Conservation (phyloP, 2,797 vertebrate species). For the Squalus acanthias region DNA sequence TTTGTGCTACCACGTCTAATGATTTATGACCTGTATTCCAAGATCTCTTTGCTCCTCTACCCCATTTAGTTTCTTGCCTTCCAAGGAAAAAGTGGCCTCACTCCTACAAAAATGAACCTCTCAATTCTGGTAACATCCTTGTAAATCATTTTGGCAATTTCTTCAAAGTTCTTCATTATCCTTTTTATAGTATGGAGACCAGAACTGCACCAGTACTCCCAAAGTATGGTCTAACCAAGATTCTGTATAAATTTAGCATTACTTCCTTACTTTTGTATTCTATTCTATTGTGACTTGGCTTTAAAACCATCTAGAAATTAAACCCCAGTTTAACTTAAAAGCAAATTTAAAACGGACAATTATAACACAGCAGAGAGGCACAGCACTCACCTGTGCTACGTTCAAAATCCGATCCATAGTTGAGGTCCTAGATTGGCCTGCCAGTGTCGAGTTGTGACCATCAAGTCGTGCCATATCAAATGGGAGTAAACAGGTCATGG, state of each 20-base stretch:
- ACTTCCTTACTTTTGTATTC: neutral
- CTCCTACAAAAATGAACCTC: neutral
- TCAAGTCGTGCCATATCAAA: constrained; percentile 90
- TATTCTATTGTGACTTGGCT: neutral
- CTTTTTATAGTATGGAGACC: neutral
- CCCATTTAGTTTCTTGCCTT: neutral
- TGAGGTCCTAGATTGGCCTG: constrained; percentile 55
- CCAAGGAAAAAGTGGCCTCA: neutral
- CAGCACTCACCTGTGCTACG: constrained; percentile 68
- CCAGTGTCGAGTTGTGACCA: constrained; percentile 58
- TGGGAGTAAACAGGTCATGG: constrained; percentile 89
- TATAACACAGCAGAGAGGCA: neutral
- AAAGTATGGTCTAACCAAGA: too few relatives aligned
- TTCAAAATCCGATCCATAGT: constrained; percentile 82
- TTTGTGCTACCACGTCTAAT: neutral
- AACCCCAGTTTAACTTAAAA: neutral
- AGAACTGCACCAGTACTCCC: neutral
- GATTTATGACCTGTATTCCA: neutral
- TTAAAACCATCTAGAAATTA: neutral
- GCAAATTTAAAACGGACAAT: neutral
- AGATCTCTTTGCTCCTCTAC: neutral
- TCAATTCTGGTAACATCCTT: neutral
- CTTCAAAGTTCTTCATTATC: neutral
- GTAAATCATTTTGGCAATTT: neutral
- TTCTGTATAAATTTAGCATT: neutral